Conservation (phyloP, 2,888 invertebrate genomes). For the Leptarthrus brevirostris region DNA sequence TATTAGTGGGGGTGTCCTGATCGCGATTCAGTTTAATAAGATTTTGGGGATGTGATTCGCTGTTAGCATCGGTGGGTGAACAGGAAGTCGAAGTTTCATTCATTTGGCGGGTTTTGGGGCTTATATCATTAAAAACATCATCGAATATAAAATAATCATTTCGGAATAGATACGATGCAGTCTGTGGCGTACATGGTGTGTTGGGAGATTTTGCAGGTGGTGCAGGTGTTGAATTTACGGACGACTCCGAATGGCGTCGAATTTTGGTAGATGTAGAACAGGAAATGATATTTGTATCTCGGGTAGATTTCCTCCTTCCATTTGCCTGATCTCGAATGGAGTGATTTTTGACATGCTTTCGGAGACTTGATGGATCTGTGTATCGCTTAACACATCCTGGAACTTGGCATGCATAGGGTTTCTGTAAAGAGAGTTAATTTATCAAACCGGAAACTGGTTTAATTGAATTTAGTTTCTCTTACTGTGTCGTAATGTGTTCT, state of each 20-base stretch:
- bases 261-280: conserved; percentile 48
- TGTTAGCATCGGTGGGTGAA: conserved; percentile 25
- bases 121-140: conserved; percentile 55
- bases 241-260: conserved; percentile 64
- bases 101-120: background rate
- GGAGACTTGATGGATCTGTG: conserved; percentile 92
- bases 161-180: conserved; percentile 49
- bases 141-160: conserved; percentile 54
- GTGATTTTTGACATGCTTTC: conserved; percentile 93
- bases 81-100: background rate
- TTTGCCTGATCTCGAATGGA: conserved; percentile 60
- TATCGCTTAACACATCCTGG: conserved; percentile 89
- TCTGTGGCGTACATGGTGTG: conserved; percentile 43
- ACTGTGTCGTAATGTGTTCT: conserved; percentile 98
- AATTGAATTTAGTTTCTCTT: conserved; percentile 59
- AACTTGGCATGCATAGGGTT: conserved; percentile 92
- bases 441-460: conserved; percentile 22
- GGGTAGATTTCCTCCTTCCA: conserved; percentile 55
- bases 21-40: background rate
- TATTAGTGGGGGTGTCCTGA: conserved; percentile 54
- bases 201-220: conserved; percentile 51
- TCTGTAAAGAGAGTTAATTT: conserved; percentile 69
- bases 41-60: conserved; percentile 40
- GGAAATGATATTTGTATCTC: conserved; percentile 51
- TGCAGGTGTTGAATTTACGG: conserved; percentile 53